Conservation (phyloP, 1,140 invertebrate species). For the Lasaia peninsularis region DNA sequence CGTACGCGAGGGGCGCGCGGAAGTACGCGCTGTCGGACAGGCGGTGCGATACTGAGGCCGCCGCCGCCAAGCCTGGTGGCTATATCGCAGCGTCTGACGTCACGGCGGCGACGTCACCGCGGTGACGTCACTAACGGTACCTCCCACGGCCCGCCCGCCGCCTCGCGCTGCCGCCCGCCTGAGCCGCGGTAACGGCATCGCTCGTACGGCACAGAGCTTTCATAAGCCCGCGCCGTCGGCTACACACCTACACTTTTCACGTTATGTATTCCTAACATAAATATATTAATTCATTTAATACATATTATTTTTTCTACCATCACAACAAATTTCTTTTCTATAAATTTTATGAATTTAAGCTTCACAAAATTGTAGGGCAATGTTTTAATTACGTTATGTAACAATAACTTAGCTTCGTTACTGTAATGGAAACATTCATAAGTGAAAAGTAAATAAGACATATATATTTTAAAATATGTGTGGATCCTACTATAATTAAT, state of each 20-base stretch:
- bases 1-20: slow-evolving; percentile 55
- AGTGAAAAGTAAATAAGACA: too few relatives aligned
- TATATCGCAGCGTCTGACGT: slow-evolving; percentile 75
- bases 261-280: not conserved
- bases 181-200: slow-evolving; percentile 75
- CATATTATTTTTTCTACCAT: not conserved
- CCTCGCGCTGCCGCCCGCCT: slow-evolving; percentile 62
- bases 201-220: slow-evolving; percentile 68
- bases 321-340: too few relatives aligned
- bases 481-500: too few relatives aligned
- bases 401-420: too few relatives aligned
- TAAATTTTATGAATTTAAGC: too few relatives aligned
- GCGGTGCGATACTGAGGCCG: slow-evolving; percentile 76
- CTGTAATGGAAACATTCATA: too few relatives aligned
- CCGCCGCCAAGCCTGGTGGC: slow-evolving; percentile 70
- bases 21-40: slow-evolving; percentile 63
- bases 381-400: too few relatives aligned
- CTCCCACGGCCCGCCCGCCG: slow-evolving; percentile 70
- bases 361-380: too few relatives aligned
- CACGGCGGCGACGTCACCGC: slow-evolving; percentile 66
- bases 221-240: slow-evolving; percentile 44
- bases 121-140: slow-evolving; percentile 76
- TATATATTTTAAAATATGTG: too few relatives aligned
- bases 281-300: not conserved
- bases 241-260: slow-evolving; percentile 33